phyloP scores from a whole-genome alignment of 1,140 invertebrate genomes.

The Phymorhynchus buccinoides region DNA sequence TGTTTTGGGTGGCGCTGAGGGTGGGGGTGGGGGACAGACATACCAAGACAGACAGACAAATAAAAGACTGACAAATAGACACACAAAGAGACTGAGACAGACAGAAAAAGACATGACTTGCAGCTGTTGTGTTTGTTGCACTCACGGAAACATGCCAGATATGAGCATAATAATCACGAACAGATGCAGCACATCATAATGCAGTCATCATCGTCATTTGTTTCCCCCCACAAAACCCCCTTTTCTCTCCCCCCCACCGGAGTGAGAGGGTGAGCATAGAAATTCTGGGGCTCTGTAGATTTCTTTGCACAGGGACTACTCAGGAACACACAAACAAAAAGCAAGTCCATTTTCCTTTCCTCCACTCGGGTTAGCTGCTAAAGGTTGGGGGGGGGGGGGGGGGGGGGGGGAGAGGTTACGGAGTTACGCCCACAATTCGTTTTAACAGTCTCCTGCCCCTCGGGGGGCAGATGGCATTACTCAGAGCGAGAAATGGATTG shows the following conservation, averaged over 20 bases:
- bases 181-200: not conserved
- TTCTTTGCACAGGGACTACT: not conserved
- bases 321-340: no score
- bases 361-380: not conserved
- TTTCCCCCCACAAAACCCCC: no score
- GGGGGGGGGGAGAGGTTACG: no score
- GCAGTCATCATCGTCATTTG: not conserved
- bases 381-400: no score
- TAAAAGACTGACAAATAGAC: no score
- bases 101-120: no score
- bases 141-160: not conserved
- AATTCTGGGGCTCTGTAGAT: not conserved
- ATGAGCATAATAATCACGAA: not conserved
- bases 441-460: not conserved
- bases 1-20: no score
- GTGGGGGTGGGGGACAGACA: no score
- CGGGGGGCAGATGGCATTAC: conserved; percentile 1
- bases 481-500: not conserved
- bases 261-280: not conserved
- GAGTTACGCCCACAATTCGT: not conserved
- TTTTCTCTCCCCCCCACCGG: not conserved
- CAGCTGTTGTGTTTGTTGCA: no score
- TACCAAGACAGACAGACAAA: no score
- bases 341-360: not conserved
- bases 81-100: no score